Evolutionary conservation across 2,888 invertebrate genomes (phyloP), one percentile per base, ranked within the genome.

Genomic region (Thumatha senex): DNA sequence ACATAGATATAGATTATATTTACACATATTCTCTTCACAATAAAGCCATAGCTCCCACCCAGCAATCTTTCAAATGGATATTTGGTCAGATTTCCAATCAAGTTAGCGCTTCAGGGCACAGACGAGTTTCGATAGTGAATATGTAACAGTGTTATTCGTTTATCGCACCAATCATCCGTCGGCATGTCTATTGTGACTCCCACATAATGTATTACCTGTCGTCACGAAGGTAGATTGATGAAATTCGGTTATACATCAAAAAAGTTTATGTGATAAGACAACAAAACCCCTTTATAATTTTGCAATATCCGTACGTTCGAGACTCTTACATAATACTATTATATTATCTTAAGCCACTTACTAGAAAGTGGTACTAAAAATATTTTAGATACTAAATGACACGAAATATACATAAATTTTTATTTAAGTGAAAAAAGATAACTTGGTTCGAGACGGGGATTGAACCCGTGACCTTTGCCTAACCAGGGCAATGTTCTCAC

Each of bases 61-160:
- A 2, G 11, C 13, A 29, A 11, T 24, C 11, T 35, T 48, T 38
- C 13, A 13, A 46, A 52, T 55, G 55, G 48, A 49, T 54, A 53
- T 55, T 51, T 46, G 36, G 40, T 40, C 29, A 29, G 50, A 31
- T 54, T 55, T 51, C 44, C 59, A 59, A 67, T 63, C 54, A 58
- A 54, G 48, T 59, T 65, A 51, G 43, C 57, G 48, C 49, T 54
- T 40, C 46, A 54, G 40, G 31, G 48, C 46, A 15, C 40, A 30
- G 43, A 45, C 49, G 36, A 56, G 50, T 50, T 59, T 51, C 47
- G 58, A 58, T 51, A 40, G 54, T 35, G 41, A 48, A 58, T 54
- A 36, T 54, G 46, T 54, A 56, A 58, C 56, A 61, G 54, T 54
- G 40, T 63, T 60, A 64, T 59, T 53, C 45, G 8, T 48, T 58